Evolutionary conservation across 2,888 invertebrate genomes (phyloP), one percentile per base, ranked within the genome.

Genomic region (Dyspetes luteomarginatus): DNA sequence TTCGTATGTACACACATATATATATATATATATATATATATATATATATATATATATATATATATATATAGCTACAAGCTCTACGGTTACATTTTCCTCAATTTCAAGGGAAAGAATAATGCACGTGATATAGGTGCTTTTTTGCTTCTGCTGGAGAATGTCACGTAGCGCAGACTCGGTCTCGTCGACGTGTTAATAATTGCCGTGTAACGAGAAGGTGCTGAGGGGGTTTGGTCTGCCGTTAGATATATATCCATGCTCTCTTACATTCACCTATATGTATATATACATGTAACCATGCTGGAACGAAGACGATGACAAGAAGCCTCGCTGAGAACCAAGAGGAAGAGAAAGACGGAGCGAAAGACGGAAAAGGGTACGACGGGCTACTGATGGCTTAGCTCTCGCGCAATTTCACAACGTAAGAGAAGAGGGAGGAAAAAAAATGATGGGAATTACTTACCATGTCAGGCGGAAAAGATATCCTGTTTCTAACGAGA

Each of bases 401-500:
- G 79, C 81, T 62, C 79, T 41, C 68, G 79, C 74, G 83, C 76
- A 85, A 82, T 85, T 85, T 84, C 76, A 75, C 78, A 77, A 69
- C 78, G 83, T 75, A 64, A 64, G 45, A 64, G 43, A 19, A 28
- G 36, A 50, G 22, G 30, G 43, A 50, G 22, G 24, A 77, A 82
- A 85, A 78, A 80, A 83, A 80, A 81, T 76, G 65, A 73, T 72
- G 77, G 75, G 75, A 86, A 84, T 86, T 84, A 86, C 83, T 85
- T 83, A 85, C 79, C 83, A 69, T 71, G 78, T 76, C 82, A 78
- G 78, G 72, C 76, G 76, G 78, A 81, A 75, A 78, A 82, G 82
- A 84, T 83, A 86, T 86, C 85, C 80, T 73, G 85, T 86, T 86
- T 83, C 86, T 86, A 87, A 87, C 85, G 86, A 86, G 86, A 85